These are phyloP conservation scores for Aquatica leii DNA, from an alignment of 2,888 invertebrate species.

Conservation along the genomic window DNA sequence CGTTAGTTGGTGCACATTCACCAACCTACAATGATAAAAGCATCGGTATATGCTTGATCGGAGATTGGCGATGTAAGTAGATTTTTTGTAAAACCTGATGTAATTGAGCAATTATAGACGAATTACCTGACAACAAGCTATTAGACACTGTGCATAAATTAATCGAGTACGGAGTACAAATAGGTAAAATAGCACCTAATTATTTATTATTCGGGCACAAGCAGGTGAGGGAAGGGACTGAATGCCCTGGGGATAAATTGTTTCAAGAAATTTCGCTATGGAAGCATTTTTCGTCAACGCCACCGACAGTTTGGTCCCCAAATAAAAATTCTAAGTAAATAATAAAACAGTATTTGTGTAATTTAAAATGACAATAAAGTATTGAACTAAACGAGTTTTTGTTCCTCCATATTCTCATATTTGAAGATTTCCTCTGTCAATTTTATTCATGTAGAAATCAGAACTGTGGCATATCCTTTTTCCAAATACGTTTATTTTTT, in stretches of 20 bases:
- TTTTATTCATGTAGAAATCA: no score
- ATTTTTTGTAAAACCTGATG: neutral
- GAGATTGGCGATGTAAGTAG: conserved; percentile 74
- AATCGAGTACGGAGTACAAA: conserved; percentile 68
- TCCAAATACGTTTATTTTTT: no score
- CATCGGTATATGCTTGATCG: conserved; percentile 76
- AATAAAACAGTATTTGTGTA: no score
- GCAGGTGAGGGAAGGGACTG: conserved; percentile 67
- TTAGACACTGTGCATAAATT: conserved; percentile 66
- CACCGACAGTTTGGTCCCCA: conserved; percentile 20
- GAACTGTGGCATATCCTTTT: no score
- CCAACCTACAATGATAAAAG: conserved; percentile 72
- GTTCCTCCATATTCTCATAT: no score
- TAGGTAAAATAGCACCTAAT: conserved; percentile 67
- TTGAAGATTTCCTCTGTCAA: no score
- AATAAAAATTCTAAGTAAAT: no score
- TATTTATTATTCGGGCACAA: conserved; percentile 73
- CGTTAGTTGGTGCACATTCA: conserved; percentile 74
- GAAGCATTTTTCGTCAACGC: conserved; percentile 61
- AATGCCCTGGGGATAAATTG: conserved; percentile 73
- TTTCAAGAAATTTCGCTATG: conserved; percentile 69
- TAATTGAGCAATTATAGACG: conserved; percentile 60
- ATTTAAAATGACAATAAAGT: no score
- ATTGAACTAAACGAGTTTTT: no score
- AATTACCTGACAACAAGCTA: conserved; percentile 68